A percentile compares a stretch with the other conserved stretches of the same genome.
phyloP scores from a whole-genome alignment of 2,113 vertebrate genomes.

The Amphiprion ocellaris region DNA sequence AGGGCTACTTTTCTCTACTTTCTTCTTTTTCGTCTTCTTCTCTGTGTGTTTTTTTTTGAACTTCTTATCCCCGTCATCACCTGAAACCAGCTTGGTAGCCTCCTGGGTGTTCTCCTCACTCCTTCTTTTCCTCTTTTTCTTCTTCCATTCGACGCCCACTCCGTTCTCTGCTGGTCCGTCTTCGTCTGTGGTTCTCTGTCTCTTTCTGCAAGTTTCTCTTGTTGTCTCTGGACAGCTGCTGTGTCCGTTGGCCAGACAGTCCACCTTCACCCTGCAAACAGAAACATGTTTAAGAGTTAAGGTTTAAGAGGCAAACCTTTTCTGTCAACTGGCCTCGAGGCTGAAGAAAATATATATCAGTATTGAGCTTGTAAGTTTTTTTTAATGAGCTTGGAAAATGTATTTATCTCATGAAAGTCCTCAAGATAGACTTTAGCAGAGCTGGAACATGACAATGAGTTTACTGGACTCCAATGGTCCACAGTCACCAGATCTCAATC shows the following conservation, averaged over 20 bases:
- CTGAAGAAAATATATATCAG: too few species aligned
- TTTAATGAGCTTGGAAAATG: too few species aligned
- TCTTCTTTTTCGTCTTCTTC: slow-evolving; percentile 65
- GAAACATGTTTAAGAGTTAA: not conserved
- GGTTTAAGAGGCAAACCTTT: too few species aligned
- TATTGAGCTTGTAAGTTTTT: too few species aligned
- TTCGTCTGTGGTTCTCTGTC: slow-evolving; percentile 55
- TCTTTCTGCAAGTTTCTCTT: slow-evolving; percentile 56
- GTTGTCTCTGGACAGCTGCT: not conserved
- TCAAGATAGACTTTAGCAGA: too few species aligned
- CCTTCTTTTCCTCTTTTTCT: slow-evolving; percentile 67
- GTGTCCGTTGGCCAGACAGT: slow-evolving; percentile 55
- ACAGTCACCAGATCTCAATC: too few species aligned
- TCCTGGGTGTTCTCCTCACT: not conserved
- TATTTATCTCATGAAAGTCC: too few species aligned
- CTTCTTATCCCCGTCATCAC: not conserved
- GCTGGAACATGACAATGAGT: too few species aligned
- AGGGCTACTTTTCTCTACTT: not conserved
- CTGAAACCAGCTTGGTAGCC: not conserved
- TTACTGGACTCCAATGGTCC: too few species aligned
- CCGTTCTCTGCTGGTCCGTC: not conserved
- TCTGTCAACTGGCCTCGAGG: too few species aligned
- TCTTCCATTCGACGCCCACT: slow-evolving; percentile 11
- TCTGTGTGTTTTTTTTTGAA: not conserved
- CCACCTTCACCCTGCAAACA: slow-evolving; percentile 82